phyloP scores from a whole-genome alignment of 2,888 invertebrate genomes.

The Tryphoninae sp. region DNA sequence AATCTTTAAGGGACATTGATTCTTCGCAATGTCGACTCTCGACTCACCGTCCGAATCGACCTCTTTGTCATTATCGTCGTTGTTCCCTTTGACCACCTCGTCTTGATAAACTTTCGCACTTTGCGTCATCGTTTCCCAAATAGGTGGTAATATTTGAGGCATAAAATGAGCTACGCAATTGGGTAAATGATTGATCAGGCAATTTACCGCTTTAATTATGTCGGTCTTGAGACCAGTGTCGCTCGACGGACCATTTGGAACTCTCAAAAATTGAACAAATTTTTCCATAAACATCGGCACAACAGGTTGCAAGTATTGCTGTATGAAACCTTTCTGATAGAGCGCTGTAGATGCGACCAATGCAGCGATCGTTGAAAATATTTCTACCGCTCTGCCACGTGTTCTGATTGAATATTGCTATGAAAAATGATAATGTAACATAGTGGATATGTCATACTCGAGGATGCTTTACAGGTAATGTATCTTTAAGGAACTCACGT shows the following conservation, averaged over 20 bases:
- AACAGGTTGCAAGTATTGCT: constrained; percentile 85
- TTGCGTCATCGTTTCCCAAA: constrained; percentile 87
- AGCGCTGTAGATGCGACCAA: constrained; percentile 83
- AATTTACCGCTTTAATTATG: constrained; percentile 85
- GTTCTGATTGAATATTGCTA: constrained; percentile 84
- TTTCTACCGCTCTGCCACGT: constrained; percentile 86
- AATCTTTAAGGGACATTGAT: constrained; percentile 13
- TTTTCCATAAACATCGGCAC: constrained; percentile 86
- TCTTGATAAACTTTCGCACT: constrained; percentile 86
- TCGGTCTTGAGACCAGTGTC: constrained; percentile 86
- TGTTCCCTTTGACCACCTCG: constrained; percentile 84
- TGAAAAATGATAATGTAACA: constrained; percentile 14
- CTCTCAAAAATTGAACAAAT: constrained; percentile 83
- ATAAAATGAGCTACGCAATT: constrained; percentile 85
- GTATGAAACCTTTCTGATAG: constrained; percentile 83
- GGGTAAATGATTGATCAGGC: constrained; percentile 85
- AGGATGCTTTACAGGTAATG: too few species aligned
- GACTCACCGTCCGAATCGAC: constrained; percentile 85
- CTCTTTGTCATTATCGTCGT: constrained; percentile 82
- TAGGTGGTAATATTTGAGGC: constrained; percentile 85
- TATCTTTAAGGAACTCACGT: constrained; percentile 78
- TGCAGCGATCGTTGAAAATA: constrained; percentile 85
- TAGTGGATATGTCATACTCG: too few species aligned
- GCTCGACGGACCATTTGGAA: constrained; percentile 82
- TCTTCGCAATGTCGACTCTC: not conserved